Evolutionary conservation across 2,113 vertebrate species (phyloP), one percentile per base, ranked within the genome.

Genomic region (Embiotoca jacksoni): DNA sequence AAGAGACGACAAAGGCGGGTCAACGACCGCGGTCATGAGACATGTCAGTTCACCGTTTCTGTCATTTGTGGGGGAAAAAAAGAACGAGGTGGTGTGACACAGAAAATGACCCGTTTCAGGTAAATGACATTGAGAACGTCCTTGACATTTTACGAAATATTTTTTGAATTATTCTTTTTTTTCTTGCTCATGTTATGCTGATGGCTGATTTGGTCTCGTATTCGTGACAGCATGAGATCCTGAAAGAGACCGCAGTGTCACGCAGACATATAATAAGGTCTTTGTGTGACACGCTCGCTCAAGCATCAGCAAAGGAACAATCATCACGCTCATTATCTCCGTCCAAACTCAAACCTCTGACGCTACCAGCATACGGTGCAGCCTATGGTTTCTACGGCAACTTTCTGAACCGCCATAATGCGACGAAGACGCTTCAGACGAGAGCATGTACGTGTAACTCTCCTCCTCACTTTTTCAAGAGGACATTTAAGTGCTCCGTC

Each of bases 391-490:
- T 23, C 49, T 46, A 7, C 4, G 2, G 11, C 6, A 39, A 37
- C 65, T 71, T 65, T 56, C 23, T 53, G 39, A 75, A 46, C 10
- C 30, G 11, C 44, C 10, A 6, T 23, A 35, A 41, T 7, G 9
- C 57, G n/a, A 7, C 41, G 67, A 65, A 75, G 4, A 63, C n/a
- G 13, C 52, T 74, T 73, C 4, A 16, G 36, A 16, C 37, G 1
- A 61, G 35, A 46, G n/a, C 8, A 61, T 2, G 37, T 57, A 23
- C 15, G 30, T 55, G 0, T 35, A 30, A 69, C 37, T 0, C 31
- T 14, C 33, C 47, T 23, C 4, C 4, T 16, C 6, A 8, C 0
- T 5, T 62, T n/a, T 66, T 31, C 13, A 39, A 58, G 8, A 14
- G 15, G 15, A 2, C 39, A n/a, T 32, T 65, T 67, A 23, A 67